Evolutionary conservation across 2,113 vertebrate genomes (phyloP).

Genomic region (Mystacornis crossleyi): DNA sequence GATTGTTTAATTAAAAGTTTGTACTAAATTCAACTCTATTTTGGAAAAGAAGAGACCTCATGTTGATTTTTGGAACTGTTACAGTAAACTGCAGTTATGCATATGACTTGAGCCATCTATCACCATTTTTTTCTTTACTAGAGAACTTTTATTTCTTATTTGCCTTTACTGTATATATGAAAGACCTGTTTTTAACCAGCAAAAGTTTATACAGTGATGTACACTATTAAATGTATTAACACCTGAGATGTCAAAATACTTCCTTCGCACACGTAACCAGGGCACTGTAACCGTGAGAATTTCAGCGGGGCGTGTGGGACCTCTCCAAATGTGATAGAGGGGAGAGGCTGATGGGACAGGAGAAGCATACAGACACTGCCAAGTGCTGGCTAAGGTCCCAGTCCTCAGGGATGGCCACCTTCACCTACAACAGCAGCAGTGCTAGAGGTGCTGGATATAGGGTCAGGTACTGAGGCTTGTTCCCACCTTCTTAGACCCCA

Average conservation of each 20-base stretch:
- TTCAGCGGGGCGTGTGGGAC: not conserved
- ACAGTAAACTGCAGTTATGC: not conserved
- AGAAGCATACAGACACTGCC: not conserved
- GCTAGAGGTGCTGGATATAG: not conserved
- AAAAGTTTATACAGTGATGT: not conserved
- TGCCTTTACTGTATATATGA: not conserved
- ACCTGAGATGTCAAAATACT: not conserved
- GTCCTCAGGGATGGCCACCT: not conserved
- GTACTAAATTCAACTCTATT: not conserved
- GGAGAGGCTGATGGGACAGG: not conserved
- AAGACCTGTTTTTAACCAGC: not conserved
- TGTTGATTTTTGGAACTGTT: not conserved
- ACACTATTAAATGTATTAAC: not conserved
- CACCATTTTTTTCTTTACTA: not conserved
- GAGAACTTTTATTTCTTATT: not conserved
- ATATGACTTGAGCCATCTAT: not conserved
- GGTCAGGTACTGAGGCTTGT: not conserved
- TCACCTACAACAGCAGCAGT: not conserved
- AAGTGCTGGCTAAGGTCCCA: not conserved
- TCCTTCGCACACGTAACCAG: not conserved
- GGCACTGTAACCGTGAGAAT: not conserved
- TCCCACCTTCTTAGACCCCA: not conserved
- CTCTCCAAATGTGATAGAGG: not conserved
- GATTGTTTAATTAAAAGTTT: not conserved
- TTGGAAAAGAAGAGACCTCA: not conserved